Percentiles rank a stretch among this genome's conserved stretches.
Conservation (phyloP, 2,797 vertebrate species). For the Lepidocolaptes lacrymiger region DNA sequence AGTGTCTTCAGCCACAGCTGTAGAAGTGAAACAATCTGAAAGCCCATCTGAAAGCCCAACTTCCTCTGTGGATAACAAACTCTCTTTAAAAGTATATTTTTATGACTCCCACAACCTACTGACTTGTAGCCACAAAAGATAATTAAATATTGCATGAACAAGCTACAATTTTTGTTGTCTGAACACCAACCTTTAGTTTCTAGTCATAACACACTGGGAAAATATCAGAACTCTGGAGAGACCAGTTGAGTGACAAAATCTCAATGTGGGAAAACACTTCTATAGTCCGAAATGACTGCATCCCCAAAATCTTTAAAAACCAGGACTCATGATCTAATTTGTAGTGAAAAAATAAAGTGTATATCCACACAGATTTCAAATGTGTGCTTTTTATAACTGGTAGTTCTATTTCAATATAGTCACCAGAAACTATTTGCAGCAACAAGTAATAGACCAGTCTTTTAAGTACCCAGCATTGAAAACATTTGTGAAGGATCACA, state of each 20-base stretch:
- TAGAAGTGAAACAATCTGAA: background rate
- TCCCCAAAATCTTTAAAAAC: background rate
- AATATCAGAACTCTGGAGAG: background rate
- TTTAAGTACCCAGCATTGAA: background rate
- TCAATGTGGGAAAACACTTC: background rate
- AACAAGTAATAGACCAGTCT: background rate
- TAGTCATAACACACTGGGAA: rapidly evolving
- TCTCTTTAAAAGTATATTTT: background rate
- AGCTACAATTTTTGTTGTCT: background rate
- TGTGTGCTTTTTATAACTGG: background rate
- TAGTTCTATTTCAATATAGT: background rate
- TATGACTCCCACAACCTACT: background rate
- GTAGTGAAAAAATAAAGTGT: background rate
- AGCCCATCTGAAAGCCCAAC: background rate
- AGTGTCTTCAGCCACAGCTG: background rate
- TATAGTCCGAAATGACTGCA: background rate
- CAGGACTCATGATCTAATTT: background rate
- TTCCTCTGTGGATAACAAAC: background rate
- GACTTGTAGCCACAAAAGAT: background rate
- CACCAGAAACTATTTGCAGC: background rate
- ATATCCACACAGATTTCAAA: background rate
- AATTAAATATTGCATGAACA: background rate
- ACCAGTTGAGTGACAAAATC: background rate
- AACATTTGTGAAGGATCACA: background rate
- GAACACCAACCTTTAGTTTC: background rate